phyloP scores from a whole-genome alignment of 2,797 vertebrate genomes.

The Acanthurus lineatus region DNA sequence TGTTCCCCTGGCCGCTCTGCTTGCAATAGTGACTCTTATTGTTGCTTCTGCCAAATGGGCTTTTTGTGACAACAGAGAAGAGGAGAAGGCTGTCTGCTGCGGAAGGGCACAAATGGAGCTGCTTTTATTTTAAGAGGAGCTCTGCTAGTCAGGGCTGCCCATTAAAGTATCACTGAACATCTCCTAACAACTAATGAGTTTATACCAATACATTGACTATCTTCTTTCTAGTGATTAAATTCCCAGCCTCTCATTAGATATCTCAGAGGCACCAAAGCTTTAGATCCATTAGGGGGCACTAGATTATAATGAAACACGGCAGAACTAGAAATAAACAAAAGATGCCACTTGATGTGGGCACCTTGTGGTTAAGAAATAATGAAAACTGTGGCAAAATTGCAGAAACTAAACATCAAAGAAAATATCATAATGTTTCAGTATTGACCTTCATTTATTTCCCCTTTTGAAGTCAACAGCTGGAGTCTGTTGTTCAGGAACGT shows the following conservation, averaged over 20 bases:
- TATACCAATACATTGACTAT: constrained; percentile 12
- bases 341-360: constrained; percentile 29
- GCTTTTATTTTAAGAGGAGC: constrained; percentile 43
- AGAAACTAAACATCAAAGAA: constrained; percentile 38
- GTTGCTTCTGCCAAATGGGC: constrained; percentile 66
- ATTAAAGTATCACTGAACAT: constrained; percentile 33
- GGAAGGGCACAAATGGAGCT: constrained; percentile 29
- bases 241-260: constrained; percentile 17
- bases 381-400: constrained; percentile 15
- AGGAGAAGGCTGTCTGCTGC: constrained; percentile 21
- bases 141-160: constrained; percentile 15
- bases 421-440: constrained; percentile 17
- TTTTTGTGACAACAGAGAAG: constrained; percentile 53
- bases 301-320: constrained; percentile 63
- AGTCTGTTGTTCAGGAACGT: constrained; percentile 32
- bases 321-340: constrained; percentile 12
- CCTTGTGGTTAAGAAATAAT: constrained; percentile 32
- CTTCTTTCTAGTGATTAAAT: constrained; percentile 46
- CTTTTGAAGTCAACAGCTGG: constrained; percentile 45
- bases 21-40: constrained; percentile 54
- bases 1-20: constrained; percentile 50
- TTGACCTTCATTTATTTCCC: constrained; percentile 46
- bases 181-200: constrained; percentile 41
- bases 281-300: constrained; percentile 79
- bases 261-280: constrained; percentile 46